phyloP scores from a whole-genome alignment of 2,113 vertebrate genomes.

The Cisticola juncidis region DNA sequence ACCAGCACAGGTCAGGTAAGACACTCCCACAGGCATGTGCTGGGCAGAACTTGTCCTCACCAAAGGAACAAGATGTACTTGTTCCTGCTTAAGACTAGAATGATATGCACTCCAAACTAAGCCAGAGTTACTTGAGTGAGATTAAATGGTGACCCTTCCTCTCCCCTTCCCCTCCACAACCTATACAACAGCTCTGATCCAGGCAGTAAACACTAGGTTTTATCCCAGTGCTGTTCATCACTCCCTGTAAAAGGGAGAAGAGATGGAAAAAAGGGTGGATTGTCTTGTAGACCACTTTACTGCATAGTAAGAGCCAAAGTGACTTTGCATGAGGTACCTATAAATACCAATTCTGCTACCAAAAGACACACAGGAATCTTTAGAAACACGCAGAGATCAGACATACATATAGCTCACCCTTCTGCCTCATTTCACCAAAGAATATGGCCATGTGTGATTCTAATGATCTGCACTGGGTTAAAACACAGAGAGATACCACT shows the following conservation, averaged over 20 bases:
- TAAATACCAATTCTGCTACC: neutral
- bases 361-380: neutral
- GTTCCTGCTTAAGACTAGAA: neutral
- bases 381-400: neutral
- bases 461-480: neutral
- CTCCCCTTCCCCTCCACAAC: neutral
- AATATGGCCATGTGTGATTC: neutral
- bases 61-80: neutral
- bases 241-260: neutral
- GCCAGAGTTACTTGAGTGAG: neutral
- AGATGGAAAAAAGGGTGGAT: neutral
- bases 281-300: neutral
- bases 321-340: neutral
- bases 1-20: neutral
- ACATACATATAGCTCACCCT: neutral
- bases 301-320: neutral
- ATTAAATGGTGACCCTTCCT: neutral
- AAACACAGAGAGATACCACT: neutral
- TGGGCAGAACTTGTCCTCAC: neutral
- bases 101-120: neutral
- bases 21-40: neutral
- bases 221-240: neutral
- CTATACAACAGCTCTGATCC: neutral
- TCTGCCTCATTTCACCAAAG: neutral
- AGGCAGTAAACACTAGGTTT: neutral